Evolutionary conservation across 2,113 vertebrate species (phyloP).

Genomic region (Eretmochelys imbricata): DNA sequence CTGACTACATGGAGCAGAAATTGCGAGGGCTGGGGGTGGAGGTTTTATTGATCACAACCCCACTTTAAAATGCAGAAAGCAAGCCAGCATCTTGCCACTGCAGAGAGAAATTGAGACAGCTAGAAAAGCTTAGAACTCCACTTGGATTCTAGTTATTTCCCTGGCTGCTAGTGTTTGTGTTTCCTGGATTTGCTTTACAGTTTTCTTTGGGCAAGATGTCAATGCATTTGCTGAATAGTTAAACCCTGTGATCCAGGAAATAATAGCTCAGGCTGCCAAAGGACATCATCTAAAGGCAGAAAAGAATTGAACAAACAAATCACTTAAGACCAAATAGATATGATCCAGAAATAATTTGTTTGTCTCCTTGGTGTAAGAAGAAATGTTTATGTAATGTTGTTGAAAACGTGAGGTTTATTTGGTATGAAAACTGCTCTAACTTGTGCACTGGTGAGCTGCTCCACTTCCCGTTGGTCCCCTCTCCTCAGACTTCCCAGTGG

Average conservation of each 20-base stretch:
- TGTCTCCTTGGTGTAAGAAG: not conserved
- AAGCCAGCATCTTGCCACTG: not conserved
- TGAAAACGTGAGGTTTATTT: not conserved
- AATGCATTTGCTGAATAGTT: not conserved
- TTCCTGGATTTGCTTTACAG: not conserved
- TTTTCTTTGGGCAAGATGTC: slow-evolving; percentile 4
- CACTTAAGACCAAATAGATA: not conserved
- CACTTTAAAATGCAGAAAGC: not conserved
- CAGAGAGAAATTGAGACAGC: not conserved
- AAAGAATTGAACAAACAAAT: not conserved
- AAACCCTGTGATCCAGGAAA: not conserved
- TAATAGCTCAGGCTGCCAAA: not conserved
- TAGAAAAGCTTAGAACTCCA: not conserved
- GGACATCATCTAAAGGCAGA: not conserved
- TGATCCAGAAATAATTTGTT: not conserved
- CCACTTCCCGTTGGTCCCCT: not conserved
- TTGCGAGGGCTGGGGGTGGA: not conserved
- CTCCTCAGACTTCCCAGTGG: not conserved
- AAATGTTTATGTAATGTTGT: not conserved
- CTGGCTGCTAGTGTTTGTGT: not conserved
- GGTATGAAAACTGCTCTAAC: not conserved
- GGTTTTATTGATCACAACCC: not conserved
- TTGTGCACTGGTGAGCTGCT: accelerated
- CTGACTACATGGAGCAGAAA: not conserved
- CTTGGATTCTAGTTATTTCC: not conserved